Conservation (phyloP, 2,888 invertebrate species). For the Artemia sp. region DNA sequence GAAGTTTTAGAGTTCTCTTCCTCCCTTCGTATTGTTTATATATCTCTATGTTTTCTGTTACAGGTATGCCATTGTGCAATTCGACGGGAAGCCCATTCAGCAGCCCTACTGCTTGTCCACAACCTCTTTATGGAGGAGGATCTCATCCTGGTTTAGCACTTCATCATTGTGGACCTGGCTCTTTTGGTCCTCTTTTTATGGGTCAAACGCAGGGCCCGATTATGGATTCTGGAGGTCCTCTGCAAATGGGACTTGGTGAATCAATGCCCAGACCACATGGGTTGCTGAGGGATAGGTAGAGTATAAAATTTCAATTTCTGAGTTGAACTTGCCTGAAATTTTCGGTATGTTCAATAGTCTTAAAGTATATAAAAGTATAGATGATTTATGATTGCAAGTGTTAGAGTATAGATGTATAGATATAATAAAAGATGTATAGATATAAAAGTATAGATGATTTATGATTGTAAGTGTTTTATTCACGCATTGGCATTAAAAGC, state of each 20-base stretch:
- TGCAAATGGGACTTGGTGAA: not conserved
- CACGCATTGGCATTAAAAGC: too few species aligned
- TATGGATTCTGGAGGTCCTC: not conserved
- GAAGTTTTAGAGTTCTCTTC: too few species aligned
- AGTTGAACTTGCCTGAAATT: too few species aligned
- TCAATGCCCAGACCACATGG: not conserved
- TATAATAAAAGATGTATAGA: too few species aligned
- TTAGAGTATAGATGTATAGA: too few species aligned
- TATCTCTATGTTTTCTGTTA: not conserved
- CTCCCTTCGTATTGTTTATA: too few species aligned
- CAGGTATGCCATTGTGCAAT: constrained; percentile 13
- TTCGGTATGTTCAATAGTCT: too few species aligned
- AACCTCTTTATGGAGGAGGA: constrained; percentile 32
- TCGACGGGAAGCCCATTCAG: constrained; percentile 29
- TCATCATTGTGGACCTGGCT: constrained; percentile 7
- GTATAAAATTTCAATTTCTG: not conserved
- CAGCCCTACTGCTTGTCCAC: constrained; percentile 29
- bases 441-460: too few species aligned
- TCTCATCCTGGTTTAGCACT: constrained; percentile 31
- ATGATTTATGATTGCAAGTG: too few species aligned
- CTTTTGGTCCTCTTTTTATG: constrained; percentile 31
- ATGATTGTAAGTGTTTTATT: too few species aligned
- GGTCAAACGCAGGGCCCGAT: constrained; percentile 27
- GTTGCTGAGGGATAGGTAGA: not conserved
- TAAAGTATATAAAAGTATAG: too few species aligned